Conservation (phyloP, 2,797 vertebrate genomes). For the Lepilemur ruficaudatus region DNA sequence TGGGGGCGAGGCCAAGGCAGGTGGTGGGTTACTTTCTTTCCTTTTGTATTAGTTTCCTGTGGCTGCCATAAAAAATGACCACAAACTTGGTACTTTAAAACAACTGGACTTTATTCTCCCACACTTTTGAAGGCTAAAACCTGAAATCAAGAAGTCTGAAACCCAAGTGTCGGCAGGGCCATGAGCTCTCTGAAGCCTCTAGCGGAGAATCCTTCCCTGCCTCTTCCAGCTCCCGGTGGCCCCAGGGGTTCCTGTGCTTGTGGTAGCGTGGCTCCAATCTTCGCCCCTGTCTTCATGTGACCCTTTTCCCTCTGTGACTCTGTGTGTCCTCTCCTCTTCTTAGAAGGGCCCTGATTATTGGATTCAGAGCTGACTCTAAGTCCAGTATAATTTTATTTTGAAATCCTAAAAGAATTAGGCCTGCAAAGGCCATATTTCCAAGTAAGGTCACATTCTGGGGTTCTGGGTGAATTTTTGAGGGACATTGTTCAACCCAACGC, state of each 20-base stretch:
- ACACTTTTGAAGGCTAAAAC: background rate
- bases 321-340: background rate
- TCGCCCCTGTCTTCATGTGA: background rate
- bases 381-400: background rate
- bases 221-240: background rate
- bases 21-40: background rate
- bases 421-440: background rate
- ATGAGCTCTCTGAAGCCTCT: background rate
- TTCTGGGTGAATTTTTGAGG: background rate
- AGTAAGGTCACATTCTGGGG: background rate
- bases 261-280: too few relatives aligned
- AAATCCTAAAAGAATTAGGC: background rate
- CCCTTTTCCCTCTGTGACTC: background rate
- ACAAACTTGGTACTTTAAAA: background rate
- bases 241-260: background rate
- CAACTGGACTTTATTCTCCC: background rate
- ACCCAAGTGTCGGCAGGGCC: fast-evolving
- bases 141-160: background rate
- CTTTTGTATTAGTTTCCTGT: background rate
- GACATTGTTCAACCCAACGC: background rate
- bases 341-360: background rate
- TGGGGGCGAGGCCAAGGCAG: background rate
- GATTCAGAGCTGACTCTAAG: background rate
- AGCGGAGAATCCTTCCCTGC: background rate
- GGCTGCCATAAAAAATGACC: background rate